phyloP scores from a whole-genome alignment of 1,140 invertebrate species.

The Plectrocnemia conspersa region DNA sequence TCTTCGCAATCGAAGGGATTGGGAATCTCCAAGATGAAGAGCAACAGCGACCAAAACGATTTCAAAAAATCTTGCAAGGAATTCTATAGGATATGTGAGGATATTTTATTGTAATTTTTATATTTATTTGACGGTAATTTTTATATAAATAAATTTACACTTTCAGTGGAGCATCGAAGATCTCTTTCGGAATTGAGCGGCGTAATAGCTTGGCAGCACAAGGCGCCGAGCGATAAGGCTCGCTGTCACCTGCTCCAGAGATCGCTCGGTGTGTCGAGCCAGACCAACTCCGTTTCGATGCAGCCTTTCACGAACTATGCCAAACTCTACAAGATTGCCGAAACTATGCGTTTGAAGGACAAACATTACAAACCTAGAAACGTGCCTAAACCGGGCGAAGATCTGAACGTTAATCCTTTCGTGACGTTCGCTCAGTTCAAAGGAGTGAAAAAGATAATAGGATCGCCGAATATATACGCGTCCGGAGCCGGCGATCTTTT shows the following conservation, averaged over 20 bases:
- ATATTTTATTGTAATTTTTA: constrained; percentile 11
- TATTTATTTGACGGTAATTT: not conserved
- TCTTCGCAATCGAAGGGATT: too few species aligned
- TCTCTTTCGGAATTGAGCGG: constrained; percentile 62
- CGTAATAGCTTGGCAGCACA: constrained; percentile 51
- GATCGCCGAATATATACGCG: constrained; percentile 46
- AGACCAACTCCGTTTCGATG: constrained; percentile 33
- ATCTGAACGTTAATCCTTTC: constrained; percentile 57
- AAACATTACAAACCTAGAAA: constrained; percentile 66
- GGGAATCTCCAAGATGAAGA: constrained; percentile 6
- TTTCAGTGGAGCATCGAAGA: constrained; percentile 57
- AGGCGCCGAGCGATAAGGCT: constrained; percentile 66
- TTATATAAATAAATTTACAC: constrained; percentile 2
- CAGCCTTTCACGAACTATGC: constrained; percentile 44
- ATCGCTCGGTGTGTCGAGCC: constrained; percentile 13
- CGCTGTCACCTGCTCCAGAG: constrained; percentile 59
- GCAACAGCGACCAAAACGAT: constrained; percentile 1
- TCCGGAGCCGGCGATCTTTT: constrained; percentile 55
- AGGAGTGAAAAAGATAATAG: constrained; percentile 73
- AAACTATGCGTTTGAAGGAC: constrained; percentile 74
- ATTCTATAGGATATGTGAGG: constrained; percentile 12
- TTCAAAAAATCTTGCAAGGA: constrained; percentile 2
- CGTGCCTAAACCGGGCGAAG: not conserved
- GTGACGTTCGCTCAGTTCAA: constrained; percentile 60
- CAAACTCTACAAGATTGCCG: constrained; percentile 60